Base-by-base conservation (phyloP, 2,888 invertebrate species). In the Blastobasis adustella region DNA sequence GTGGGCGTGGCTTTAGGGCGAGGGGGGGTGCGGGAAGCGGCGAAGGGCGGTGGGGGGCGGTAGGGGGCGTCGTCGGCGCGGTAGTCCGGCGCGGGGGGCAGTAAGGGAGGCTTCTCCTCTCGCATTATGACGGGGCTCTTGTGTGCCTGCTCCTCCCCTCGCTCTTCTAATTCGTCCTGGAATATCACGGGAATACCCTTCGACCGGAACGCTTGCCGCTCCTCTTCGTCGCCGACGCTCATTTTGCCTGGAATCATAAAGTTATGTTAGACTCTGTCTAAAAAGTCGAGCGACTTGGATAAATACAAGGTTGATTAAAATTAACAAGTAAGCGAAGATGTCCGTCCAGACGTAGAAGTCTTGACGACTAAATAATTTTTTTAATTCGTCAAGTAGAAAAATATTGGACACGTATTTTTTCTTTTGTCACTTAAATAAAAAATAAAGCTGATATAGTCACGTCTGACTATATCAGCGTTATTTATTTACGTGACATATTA, bases 111-210 rank as follows among this genome's bases (percentile, higher is more conserved):
- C 71, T 97, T 97, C 75, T 98, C 98, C 66, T 98, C 97, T 70
- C 96, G 95, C 82, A 98, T 91, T 64, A 98, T 97, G 51, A 98
- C 95, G 5, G 98, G 98, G 58, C 95, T 94, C 84, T 97, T 96
- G 73, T 96, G 96, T 37, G 94, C 94, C 23, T 95, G 93, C 57
- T 95, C 94, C 76, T 95, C 95, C 0, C 95, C 96, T 66, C 97
- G 94, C 69, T 98, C 98, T 65, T 98, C 98, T 45, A 98, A 89
- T 78, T 99, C 99, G 78, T 99, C 98, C 80, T 96, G 96, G 84
- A 98, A 98, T 71, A 99, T 98, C 43, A 98, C 97, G 0, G 99
- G 98, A 67, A 98, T 97, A 49, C 91, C 91, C 76, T 95, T 95
- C 65, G 94, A 94, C 48, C 95, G 92, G 87, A 95, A 95, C 58